phyloP scores from a whole-genome alignment of 2,797 vertebrate species.

The Myotis pilosus region DNA sequence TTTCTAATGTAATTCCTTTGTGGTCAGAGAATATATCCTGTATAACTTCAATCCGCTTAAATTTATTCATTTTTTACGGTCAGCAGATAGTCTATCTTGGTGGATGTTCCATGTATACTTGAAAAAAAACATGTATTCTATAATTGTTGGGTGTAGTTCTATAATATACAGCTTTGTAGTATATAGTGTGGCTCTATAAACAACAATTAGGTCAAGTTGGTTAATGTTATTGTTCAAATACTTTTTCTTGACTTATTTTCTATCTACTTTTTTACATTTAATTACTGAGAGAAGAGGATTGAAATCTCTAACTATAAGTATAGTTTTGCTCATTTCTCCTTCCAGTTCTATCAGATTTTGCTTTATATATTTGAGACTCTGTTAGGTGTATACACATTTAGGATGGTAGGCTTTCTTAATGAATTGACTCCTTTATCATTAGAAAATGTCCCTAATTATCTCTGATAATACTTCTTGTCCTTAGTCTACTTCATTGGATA shows the following conservation, averaged over 20 bases:
- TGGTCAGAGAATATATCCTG: background rate
- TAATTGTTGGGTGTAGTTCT: background rate
- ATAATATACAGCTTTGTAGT: background rate
- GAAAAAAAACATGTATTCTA: background rate
- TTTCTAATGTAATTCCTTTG: background rate
- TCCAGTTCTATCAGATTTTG: background rate
- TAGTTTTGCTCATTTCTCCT: background rate
- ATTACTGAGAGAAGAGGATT: background rate
- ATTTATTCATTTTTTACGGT: background rate
- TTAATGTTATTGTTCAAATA: background rate
- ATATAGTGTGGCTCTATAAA: background rate
- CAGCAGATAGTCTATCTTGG: background rate
- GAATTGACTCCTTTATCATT: background rate
- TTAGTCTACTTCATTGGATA: background rate
- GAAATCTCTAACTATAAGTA: background rate
- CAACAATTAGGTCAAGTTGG: background rate
- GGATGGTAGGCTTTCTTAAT: background rate
- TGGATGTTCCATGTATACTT: background rate
- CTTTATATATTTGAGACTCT: background rate
- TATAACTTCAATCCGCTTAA: background rate
- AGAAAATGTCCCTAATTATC: background rate
- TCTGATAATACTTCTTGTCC: background rate
- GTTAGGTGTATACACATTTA: background rate
- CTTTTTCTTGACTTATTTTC: background rate
- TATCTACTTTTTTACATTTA: background rate